Conservation (phyloP, 2,113 vertebrate genomes). For the Crotalus tigris region DNA sequence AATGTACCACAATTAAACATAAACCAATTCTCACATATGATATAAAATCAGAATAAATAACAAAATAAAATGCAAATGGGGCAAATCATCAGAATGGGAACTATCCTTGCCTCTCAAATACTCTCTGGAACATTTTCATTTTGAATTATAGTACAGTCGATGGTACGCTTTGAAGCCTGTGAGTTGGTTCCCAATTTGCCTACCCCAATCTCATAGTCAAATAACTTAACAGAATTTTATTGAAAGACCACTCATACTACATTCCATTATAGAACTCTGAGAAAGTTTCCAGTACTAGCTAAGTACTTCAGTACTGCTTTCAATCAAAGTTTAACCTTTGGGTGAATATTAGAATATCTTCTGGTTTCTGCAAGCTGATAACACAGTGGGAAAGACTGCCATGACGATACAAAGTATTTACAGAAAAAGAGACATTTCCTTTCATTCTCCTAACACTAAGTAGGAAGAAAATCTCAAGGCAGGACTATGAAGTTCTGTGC, state of each 20-base stretch:
- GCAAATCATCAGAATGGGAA: background rate
- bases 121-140: background rate
- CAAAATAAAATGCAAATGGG: background rate
- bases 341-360: background rate
- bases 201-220: background rate
- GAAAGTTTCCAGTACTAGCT: background rate
- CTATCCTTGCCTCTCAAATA: background rate
- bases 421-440: background rate
- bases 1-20: background rate
- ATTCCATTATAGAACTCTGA: background rate
- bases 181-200: background rate
- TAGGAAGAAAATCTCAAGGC: background rate
- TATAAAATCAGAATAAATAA: background rate
- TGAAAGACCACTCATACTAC: background rate
- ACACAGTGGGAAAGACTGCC: background rate
- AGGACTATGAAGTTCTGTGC: background rate
- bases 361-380: background rate
- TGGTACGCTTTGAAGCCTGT: background rate
- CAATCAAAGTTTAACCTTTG: background rate
- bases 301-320: background rate
- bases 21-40: background rate
- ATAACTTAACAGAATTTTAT: background rate
- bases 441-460: background rate
- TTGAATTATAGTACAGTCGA: background rate
- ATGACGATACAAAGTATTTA: background rate